Evolutionary conservation across 1,140 invertebrate species (phyloP), one percentile per base, ranked within the genome.

Genomic region (Calycopis cecrops): DNA sequence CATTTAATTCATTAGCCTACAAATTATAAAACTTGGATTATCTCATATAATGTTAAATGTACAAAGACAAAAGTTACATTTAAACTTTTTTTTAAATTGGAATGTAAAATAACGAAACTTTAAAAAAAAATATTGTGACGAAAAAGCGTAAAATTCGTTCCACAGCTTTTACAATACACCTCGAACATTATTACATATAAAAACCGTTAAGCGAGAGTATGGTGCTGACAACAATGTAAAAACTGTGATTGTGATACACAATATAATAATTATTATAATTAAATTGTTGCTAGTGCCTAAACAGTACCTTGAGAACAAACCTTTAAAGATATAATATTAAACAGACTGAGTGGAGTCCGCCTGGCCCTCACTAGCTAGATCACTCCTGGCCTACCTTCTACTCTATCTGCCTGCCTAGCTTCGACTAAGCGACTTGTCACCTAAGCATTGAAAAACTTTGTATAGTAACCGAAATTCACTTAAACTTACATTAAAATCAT

Each of bases 381-480:
- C 69, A 55, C 62, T 65, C 67, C 57, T 60, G 65, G 64, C 73
- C 76, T 79, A 78, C 69, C 69, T 72, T 67, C 73, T 83, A 82
- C 64, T 70, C 66, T 76, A 83, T 61, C 74, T 72, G 74, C 82
- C 82, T 85, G 79, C 79, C 82, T 86, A 82, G 79, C 77, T 82
- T 81, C 76, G 72, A 79, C 69, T 81, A 73, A 73, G 74, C 75
- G 67, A 82, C 79, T 84, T 84, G 67, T 73, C 51, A 86, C 82
- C 82, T 86, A 86, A 65, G 70, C 64, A 77, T 83, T 81, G 76
- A 80, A 63, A 81, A 80, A 82, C 76, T 49, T 47, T 44, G 66
- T 53, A 44, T 63, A 65, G 40, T 53, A 48, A 60, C 49, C 48
- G 35, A 55, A 18, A 28, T 38, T 42, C 28, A 50, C 6, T 44